These are phyloP conservation scores for Anguilla obscura DNA, from an alignment of 2,797 vertebrate genomes.

Conservation along the genomic window DNA sequence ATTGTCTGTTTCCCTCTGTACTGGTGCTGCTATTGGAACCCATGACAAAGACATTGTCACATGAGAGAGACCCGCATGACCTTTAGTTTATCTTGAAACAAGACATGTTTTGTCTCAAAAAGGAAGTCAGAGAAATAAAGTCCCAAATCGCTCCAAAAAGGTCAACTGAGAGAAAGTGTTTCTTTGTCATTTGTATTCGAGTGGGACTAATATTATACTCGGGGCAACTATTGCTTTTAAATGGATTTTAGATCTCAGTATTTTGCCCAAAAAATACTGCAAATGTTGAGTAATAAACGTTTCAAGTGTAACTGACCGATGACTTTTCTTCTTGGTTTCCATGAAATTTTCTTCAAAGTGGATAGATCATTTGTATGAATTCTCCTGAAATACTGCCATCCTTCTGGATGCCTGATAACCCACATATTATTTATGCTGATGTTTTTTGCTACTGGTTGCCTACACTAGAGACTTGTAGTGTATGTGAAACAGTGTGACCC, in stretches of 20 bases:
- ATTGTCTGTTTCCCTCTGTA: neutral
- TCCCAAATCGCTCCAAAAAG: neutral
- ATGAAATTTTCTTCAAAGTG: neutral
- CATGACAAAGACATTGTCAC: neutral
- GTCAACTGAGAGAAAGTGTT: no score
- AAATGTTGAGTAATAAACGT: neutral
- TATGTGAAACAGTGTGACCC: neutral
- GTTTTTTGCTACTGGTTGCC: neutral
- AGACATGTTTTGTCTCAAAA: no score
- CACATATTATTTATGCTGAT: neutral
- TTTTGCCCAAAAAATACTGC: neutral
- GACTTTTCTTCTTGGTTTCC: neutral
- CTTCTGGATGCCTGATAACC: neutral
- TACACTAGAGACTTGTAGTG: neutral
- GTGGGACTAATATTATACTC: neutral
- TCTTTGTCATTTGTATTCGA: no score
- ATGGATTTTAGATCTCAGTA: neutral
- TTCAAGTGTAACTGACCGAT: neutral
- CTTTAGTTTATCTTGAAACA: neutral
- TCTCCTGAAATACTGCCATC: neutral
- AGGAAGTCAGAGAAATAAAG: no score
- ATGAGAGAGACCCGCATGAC: neutral
- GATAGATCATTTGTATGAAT: neutral
- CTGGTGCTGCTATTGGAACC: neutral
- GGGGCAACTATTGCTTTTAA: neutral